A percentile compares a stretch with the other conserved stretches of the same genome.
These are phyloP conservation scores for Sebastes reedi DNA, from an alignment of 2,797 vertebrate genomes.

Conservation along the genomic window DNA sequence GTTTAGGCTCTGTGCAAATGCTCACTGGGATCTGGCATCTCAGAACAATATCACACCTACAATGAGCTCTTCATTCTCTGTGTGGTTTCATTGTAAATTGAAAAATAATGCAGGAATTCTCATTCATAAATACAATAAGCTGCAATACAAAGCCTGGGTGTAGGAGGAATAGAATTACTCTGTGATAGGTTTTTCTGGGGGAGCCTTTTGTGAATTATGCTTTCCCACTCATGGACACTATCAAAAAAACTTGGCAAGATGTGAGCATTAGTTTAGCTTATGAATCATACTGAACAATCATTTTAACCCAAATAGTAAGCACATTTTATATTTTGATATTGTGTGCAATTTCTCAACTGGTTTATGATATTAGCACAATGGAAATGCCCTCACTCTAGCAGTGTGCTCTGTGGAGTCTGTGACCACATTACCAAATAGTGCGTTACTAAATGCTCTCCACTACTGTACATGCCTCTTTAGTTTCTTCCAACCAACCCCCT, in stretches of 20 bases:
- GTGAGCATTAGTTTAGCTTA: neutral
- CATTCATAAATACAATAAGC: conserved; percentile 57
- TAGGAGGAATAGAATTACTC: conserved; percentile 52
- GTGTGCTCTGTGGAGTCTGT: conserved; percentile 27
- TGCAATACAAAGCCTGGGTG: conserved; percentile 9
- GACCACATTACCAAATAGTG: conserved; percentile 78
- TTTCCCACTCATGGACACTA: conserved; percentile 27
- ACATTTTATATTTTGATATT: conserved; percentile 1
- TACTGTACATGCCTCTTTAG: conserved; percentile 36
- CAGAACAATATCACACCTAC: conserved; percentile 43
- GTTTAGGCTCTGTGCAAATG: conserved; percentile 9
- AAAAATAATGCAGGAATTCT: conserved; percentile 57
- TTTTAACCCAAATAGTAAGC: neutral
- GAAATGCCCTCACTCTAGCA: conserved; percentile 8
- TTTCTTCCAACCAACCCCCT: conserved; percentile 8
- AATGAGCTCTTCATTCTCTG: conserved; percentile 31
- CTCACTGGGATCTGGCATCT: conserved; percentile 23
- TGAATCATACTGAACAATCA: neutral
- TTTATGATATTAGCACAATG: conserved; percentile 13
- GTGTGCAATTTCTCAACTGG: neutral
- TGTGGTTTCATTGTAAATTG: conserved; percentile 33
- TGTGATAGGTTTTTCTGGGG: conserved; percentile 1
- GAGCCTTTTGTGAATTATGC: conserved; percentile 37
- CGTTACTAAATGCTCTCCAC: conserved; percentile 64
- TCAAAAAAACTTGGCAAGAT: conserved; percentile 9